Evolutionary conservation across 2,113 vertebrate genomes (phyloP).

Genomic region (Toxotes chatareus): DNA sequence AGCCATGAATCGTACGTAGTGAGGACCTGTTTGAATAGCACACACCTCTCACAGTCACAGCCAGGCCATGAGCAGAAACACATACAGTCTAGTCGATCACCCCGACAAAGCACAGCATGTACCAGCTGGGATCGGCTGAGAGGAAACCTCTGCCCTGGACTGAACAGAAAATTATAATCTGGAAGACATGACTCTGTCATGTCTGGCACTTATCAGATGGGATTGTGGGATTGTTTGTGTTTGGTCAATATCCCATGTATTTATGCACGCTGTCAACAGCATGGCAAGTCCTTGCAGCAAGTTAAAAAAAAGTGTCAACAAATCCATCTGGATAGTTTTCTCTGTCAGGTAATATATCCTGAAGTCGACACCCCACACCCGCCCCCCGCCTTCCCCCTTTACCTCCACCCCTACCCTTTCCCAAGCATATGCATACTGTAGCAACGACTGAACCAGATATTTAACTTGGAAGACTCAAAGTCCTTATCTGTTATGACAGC

Average conservation of each 20-base stretch:
- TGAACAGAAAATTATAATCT: background rate
- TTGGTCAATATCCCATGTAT: constrained; percentile 62
- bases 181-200: constrained; percentile 11
- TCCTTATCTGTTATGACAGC: constrained; percentile 49
- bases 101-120: background rate
- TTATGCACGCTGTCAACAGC: constrained; percentile 68
- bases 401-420: background rate
- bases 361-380: constrained; percentile 37
- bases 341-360: constrained; percentile 69
- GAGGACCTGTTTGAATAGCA: background rate
- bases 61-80: constrained; percentile 34
- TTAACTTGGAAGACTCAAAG: constrained; percentile 47
- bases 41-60: constrained; percentile 2
- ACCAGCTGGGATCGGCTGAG: constrained; percentile 1
- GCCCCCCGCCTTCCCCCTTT: too few relatives aligned
- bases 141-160: background rate
- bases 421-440: constrained; percentile 26
- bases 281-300: constrained; percentile 46
- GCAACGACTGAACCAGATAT: constrained; percentile 55
- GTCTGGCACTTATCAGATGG: constrained; percentile 41
- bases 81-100: background rate
- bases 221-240: constrained; percentile 61
- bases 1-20: background rate
- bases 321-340: constrained; percentile 68
- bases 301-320: constrained; percentile 66